Evolutionary conservation across 2,888 invertebrate species (phyloP).

Genomic region (Ormyrus nitidulus): DNA sequence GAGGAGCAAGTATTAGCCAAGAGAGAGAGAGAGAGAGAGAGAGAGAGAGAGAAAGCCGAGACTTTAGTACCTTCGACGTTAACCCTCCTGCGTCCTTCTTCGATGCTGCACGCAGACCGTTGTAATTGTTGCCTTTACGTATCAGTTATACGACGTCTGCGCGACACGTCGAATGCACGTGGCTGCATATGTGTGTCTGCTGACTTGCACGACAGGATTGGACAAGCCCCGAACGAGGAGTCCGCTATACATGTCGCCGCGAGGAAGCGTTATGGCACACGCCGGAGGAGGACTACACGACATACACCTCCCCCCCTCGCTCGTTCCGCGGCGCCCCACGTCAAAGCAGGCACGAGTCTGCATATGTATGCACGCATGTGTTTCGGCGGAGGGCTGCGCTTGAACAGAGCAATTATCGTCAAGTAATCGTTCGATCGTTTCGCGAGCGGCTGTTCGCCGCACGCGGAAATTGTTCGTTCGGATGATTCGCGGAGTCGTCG

Average conservation of each 20-base stretch:
- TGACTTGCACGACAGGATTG: conserved; percentile 14
- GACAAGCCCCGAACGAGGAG: background rate
- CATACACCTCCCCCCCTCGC: too few relatives aligned
- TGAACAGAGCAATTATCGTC: conserved; percentile 31
- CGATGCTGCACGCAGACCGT: background rate
- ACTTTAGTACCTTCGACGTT: conserved; percentile 1
- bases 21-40: conserved; percentile 2
- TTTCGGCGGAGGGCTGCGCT: background rate
- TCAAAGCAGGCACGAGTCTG: conserved; percentile 2
- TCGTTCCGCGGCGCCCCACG: background rate
- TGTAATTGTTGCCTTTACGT: conserved; percentile 32
- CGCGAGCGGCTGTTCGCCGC: too few relatives aligned
- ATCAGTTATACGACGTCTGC: conserved; percentile 10
- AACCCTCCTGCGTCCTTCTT: background rate
- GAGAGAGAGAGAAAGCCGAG: background rate
- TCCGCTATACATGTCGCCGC: conserved; percentile 6
- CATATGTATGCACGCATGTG: background rate
- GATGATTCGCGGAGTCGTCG: background rate
- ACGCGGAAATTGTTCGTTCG: background rate
- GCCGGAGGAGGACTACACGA: too few relatives aligned
- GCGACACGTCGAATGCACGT: conserved; percentile 21
- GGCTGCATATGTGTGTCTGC: background rate
- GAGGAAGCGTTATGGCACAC: too few relatives aligned
- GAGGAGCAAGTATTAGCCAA: background rate
- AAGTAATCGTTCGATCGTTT: conserved; percentile 33